These are phyloP conservation scores for Cheilosia soror DNA, from an alignment of 2,888 invertebrate genomes.

Conservation along the genomic window DNA sequence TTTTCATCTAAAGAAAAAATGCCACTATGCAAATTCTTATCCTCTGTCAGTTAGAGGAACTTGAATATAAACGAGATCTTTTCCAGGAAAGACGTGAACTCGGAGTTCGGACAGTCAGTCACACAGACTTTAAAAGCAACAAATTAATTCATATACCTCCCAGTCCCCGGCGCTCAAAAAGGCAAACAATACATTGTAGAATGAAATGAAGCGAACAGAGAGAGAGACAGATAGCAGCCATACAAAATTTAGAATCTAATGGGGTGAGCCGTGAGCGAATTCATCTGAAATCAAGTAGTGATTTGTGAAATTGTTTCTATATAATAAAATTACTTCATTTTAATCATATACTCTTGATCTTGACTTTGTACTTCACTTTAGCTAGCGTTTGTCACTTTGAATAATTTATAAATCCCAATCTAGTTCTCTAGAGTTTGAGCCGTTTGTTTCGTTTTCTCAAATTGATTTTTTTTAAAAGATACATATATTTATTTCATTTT, in stretches of 20 bases:
- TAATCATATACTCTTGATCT: not conserved
- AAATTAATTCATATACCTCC: constrained; percentile 12
- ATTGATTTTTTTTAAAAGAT: too few species aligned
- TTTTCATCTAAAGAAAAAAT: too few species aligned
- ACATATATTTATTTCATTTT: too few species aligned
- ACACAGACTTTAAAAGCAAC: constrained; percentile 4
- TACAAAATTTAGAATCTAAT: not conserved
- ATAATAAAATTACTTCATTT: not conserved
- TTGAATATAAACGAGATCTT: not conserved
- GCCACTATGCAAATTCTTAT: not conserved
- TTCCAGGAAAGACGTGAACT: constrained; percentile 1
- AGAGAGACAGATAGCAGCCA: not conserved
- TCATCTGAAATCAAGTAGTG: constrained; percentile 1
- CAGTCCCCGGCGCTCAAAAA: not conserved
- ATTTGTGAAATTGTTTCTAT: not conserved
- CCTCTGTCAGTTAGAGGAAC: constrained; percentile 2
- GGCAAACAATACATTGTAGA: constrained; percentile 5
- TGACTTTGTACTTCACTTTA: too few species aligned
- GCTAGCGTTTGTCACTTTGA: not conserved
- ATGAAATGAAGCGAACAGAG: not conserved
- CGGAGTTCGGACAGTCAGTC: not conserved
- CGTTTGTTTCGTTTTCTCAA: too few species aligned
- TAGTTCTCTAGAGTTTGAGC: too few species aligned
- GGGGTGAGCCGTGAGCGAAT: constrained; percentile 7
- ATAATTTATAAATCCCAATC: too few species aligned